Evolutionary conservation across 1,140 invertebrate species (phyloP).

Genomic region (Drosophila mayri): DNA sequence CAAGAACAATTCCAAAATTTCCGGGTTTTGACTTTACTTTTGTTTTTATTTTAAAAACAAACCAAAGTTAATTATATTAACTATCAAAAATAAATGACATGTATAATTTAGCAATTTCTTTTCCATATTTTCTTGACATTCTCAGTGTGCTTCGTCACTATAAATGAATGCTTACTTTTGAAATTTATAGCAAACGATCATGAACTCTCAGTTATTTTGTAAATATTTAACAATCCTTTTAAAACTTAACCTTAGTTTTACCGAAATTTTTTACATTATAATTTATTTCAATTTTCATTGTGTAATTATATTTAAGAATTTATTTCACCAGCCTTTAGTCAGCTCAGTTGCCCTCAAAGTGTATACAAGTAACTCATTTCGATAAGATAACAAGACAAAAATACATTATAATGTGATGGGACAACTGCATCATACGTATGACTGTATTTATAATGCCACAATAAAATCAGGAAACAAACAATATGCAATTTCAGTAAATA

Average conservation of each 20-base stretch:
- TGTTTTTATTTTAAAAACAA: conserved; percentile 24
- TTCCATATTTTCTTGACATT: not conserved
- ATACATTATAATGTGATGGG: not conserved
- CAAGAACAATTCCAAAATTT: conserved; percentile 23
- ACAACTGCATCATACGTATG: not conserved
- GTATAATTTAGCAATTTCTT: not conserved
- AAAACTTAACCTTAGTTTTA: not conserved
- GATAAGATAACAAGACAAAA: conserved; percentile 30
- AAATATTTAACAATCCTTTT: not conserved
- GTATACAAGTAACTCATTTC: conserved; percentile 15
- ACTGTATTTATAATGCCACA: not conserved
- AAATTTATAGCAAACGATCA: not conserved
- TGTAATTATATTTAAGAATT: not conserved
- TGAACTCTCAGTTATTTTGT: not conserved
- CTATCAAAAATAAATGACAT: too few species aligned
- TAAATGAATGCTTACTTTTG: not conserved
- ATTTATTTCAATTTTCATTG: not conserved
- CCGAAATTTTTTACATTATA: not conserved
- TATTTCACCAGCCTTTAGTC: conserved; percentile 12
- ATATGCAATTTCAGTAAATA: not conserved
- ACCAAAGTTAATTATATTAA: not conserved
- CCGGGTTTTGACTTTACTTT: not conserved
- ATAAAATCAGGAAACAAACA: not conserved
- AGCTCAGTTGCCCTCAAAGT: not conserved
- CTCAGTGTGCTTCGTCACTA: not conserved